Conservation (phyloP, 2,888 invertebrate species). For the Phymatocera aterrima region DNA sequence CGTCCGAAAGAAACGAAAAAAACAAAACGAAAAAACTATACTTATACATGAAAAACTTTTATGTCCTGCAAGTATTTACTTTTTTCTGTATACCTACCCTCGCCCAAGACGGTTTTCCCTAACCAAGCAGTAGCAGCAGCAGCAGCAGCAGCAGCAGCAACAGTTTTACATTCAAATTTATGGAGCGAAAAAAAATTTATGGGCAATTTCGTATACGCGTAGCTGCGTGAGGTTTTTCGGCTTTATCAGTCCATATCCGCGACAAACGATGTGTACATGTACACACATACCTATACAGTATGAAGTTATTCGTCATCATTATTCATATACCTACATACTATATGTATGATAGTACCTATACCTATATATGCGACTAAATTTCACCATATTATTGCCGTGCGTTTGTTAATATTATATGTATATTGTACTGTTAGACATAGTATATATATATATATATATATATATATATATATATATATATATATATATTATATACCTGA, state of each 20-base stretch:
- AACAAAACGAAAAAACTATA: constrained; percentile 18
- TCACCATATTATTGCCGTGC: constrained; percentile 4
- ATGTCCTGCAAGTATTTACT: not conserved
- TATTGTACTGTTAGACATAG: not conserved
- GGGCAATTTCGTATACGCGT: not conserved
- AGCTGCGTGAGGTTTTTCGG: constrained; percentile 2
- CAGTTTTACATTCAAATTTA: constrained; percentile 43
- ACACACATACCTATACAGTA: not conserved
- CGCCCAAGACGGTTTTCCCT: not conserved
- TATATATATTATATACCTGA: too few relatives aligned
- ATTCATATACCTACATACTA: not conserved
- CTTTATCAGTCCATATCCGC: constrained; percentile 18
- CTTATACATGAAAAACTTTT: not conserved
- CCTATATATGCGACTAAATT: not conserved
- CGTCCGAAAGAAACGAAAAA: constrained; percentile 1
- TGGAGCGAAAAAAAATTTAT: constrained; percentile 21
- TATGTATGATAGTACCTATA: not conserved
- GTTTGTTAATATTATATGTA: constrained; percentile 10
- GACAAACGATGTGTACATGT: constrained; percentile 8
- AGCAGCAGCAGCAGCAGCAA: constrained; percentile 9
- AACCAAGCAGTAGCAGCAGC: not conserved
- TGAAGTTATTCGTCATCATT: constrained; percentile 3
- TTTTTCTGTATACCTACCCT: not conserved
- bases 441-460: not conserved
- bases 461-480: not conserved